phyloP scores from a whole-genome alignment of 2,797 vertebrate species.

The Spea hammondii region DNA sequence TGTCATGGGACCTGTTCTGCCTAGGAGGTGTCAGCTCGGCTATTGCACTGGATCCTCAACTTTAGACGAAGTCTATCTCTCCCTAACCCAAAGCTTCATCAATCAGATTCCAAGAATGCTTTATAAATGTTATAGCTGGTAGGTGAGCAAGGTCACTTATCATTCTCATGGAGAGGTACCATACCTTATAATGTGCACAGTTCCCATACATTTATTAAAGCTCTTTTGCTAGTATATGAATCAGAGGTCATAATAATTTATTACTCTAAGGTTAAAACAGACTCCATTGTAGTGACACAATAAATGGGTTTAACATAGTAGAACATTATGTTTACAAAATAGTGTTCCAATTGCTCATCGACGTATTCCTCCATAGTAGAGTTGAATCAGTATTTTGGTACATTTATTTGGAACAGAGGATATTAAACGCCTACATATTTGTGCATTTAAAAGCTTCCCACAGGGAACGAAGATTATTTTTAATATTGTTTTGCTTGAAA shows the following conservation, averaged over 20 bases:
- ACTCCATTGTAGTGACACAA: constrained; percentile 7
- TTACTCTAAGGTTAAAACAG: background rate
- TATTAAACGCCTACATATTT: constrained; percentile 26
- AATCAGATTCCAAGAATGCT: too few relatives aligned
- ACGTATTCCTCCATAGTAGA: background rate
- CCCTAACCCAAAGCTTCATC: too few relatives aligned
- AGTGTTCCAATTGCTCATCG: constrained; percentile 31
- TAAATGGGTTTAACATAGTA: constrained; percentile 13
- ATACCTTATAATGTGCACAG: background rate
- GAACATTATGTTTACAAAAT: constrained; percentile 44
- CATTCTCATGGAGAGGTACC: too few relatives aligned
- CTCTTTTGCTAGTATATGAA: background rate
- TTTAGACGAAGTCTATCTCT: too few relatives aligned
- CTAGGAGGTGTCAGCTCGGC: too few relatives aligned
- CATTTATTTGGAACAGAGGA: constrained; percentile 20
- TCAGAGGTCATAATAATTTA: background rate
- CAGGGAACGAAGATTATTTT: constrained; percentile 4
- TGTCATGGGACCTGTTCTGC: too few relatives aligned
- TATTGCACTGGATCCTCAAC: too few relatives aligned
- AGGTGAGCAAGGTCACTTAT: too few relatives aligned
- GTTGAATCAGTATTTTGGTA: constrained; percentile 6
- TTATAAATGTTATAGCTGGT: too few relatives aligned
- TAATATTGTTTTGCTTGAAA: constrained; percentile 2
- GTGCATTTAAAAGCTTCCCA: constrained; percentile 23
- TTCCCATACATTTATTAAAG: background rate